These are phyloP conservation scores for Tragelaphus imberbis DNA, from an alignment of 2,113 vertebrate genomes.

Conservation along the genomic window DNA sequence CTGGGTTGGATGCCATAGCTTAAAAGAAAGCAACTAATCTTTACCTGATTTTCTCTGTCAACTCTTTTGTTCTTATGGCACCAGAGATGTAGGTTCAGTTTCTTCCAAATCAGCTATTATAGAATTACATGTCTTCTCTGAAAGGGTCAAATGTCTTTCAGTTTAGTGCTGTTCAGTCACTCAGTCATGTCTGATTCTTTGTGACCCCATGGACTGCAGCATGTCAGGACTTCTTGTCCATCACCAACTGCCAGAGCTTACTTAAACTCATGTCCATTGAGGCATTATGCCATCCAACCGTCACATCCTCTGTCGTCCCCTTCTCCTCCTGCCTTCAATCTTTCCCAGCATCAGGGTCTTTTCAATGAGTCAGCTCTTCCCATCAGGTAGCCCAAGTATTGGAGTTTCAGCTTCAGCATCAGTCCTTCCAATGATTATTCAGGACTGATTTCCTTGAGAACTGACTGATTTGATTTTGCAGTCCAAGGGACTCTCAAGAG, in stretches of 20 bases:
- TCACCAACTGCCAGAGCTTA: background rate
- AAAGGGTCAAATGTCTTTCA: background rate
- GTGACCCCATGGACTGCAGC: background rate
- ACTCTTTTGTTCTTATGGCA: slow-evolving; percentile 21
- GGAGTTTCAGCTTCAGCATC: background rate
- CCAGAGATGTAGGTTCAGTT: slow-evolving; percentile 14
- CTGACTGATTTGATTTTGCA: no score
- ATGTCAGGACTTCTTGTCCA: background rate
- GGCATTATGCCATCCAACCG: background rate
- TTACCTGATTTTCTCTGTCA: slow-evolving; percentile 35
- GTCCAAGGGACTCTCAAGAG: background rate
- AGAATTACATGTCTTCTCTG: background rate
- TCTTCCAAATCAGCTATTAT: background rate
- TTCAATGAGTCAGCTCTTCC: background rate
- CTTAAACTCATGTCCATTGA: background rate
- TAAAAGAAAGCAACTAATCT: slow-evolving; percentile 47
- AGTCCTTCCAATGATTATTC: background rate
- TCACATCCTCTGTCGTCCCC: background rate
- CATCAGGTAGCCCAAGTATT: background rate
- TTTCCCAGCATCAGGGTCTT: background rate
- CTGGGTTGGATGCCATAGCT: slow-evolving; percentile 53
- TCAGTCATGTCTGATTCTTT: background rate
- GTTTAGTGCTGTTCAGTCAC: background rate
- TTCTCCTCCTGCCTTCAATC: background rate
- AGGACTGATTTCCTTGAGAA: background rate